Evolutionary conservation across 1,140 invertebrate species (phyloP), one percentile per base, ranked within the genome.

Genomic region (Apocrypta bakeri): DNA sequence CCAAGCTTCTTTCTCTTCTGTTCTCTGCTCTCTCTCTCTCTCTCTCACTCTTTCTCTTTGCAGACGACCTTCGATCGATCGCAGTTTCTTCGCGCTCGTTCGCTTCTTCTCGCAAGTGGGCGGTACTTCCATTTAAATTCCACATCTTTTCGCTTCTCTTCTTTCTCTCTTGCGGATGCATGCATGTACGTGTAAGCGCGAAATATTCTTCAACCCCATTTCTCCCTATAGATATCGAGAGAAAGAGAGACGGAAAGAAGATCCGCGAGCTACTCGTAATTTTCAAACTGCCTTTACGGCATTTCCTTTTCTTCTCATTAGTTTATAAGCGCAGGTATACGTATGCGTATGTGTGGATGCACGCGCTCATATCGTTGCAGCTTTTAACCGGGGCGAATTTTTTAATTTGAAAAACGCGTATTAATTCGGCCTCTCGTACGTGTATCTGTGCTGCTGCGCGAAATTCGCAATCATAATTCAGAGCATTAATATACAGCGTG

Each of bases 91-190:
- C 66, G 69, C 31, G 69, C 31, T 71, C 66, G 80, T 61, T 76
- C 66, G 63, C 63, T 75, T 73, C 68, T 79, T 48, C 24, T 6
- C 27, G 21, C 64, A 83, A 85, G 81, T 85, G 72, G 81, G 81
- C 84, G 84, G 84, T 82, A 85, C 84, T 83, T 85, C 81, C 84
- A 85, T 85, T 85, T 85, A 85, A 85, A 85, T 85, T 85, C 82
- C 79, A 29, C 75, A 6, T 71, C 72, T 31, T 81, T 72, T 74
- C 72, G 48, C 64, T 42, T 74, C 63, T 76, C 80, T 69, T 64
- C 27, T 68, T 37, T 25, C 29, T 40, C 56, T 79, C 33, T 2
- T n/a, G 33, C 40, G n/a, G 25, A 11, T 69, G 24, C 64, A 24
- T 24, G 12, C n/a, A 12, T 40, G 14, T 24, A 25, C 14, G 42